phyloP scores from a whole-genome alignment of 2,888 invertebrate species.

The Phasia obesa region DNA sequence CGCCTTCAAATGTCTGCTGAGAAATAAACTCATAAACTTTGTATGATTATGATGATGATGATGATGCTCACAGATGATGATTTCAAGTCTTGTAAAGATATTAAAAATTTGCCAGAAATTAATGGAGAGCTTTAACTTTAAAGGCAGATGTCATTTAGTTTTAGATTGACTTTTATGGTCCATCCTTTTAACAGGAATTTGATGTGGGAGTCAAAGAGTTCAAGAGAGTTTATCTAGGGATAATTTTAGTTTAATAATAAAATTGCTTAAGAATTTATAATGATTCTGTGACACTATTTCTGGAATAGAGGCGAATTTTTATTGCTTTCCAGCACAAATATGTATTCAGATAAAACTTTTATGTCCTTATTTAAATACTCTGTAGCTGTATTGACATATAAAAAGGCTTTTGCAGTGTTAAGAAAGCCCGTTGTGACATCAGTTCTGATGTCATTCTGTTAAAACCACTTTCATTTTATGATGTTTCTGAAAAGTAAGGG shows the following conservation, averaged over 20 bases:
- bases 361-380: too few relatives aligned
- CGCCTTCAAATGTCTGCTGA: conserved; percentile 51
- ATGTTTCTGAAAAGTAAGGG: too few relatives aligned
- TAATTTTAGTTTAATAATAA: neutral
- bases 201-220: conserved; percentile 35
- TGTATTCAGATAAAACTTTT: too few relatives aligned
- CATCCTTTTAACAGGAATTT: conserved; percentile 1
- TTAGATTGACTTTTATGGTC: conserved; percentile 3
- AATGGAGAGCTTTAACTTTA: neutral
- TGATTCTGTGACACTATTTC: neutral
- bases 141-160: neutral
- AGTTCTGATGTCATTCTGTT: too few relatives aligned
- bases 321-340: too few relatives aligned
- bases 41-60: conserved; percentile 64
- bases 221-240: conserved; percentile 33
- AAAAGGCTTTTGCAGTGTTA: too few relatives aligned
- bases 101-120: conserved; percentile 10
- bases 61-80: conserved; percentile 38
- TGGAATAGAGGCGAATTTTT: neutral
- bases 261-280: neutral
- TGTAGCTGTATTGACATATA: too few relatives aligned
- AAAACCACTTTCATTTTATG: too few relatives aligned
- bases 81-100: conserved; percentile 12
- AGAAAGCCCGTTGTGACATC: too few relatives aligned
- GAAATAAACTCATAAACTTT: conserved; percentile 64